These are phyloP conservation scores for Panorpa germanica DNA, from an alignment of 2,888 invertebrate species.

Conservation along the genomic window DNA sequence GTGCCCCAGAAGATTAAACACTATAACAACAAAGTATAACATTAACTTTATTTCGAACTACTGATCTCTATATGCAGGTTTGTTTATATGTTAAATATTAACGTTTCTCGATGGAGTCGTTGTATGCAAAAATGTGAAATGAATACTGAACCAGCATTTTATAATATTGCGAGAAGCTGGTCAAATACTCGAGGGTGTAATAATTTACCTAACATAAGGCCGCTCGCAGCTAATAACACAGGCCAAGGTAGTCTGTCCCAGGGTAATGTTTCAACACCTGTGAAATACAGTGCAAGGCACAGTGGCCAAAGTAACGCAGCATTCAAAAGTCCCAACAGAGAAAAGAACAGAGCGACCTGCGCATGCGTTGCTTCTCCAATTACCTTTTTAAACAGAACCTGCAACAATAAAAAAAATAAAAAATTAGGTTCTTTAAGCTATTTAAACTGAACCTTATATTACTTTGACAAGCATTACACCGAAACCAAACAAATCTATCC, in stretches of 20 bases:
- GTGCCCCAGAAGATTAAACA: slow-evolving; percentile 82
- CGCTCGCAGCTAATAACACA: slow-evolving; percentile 60
- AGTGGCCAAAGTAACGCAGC: slow-evolving; percentile 83
- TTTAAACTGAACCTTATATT: slow-evolving; percentile 9
- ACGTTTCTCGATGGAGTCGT: no score
- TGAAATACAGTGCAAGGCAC: slow-evolving; percentile 67
- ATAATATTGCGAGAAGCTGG: no score
- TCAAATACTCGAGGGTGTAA: no score
- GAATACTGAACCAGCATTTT: no score
- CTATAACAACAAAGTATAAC: slow-evolving; percentile 30
- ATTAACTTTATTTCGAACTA: background rate
- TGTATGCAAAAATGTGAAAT: no score
- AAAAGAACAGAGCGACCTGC: slow-evolving; percentile 85
- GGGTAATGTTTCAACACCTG: slow-evolving; percentile 66
- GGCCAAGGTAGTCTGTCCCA: slow-evolving; percentile 80
- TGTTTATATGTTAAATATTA: background rate
- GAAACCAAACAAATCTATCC: slow-evolving; percentile 11
- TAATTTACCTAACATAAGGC: slow-evolving; percentile 51
- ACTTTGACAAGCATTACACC: slow-evolving; percentile 10
- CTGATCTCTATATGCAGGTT: slow-evolving; percentile 6
- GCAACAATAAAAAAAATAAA: slow-evolving; percentile 13
- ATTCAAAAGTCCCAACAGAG: slow-evolving; percentile 76
- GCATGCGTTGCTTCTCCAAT: slow-evolving; percentile 86
- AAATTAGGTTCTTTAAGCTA: background rate
- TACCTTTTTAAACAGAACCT: slow-evolving; percentile 89